Base-by-base conservation (phyloP, 2,113 vertebrate species). In the Phoenicopterus ruber region DNA sequence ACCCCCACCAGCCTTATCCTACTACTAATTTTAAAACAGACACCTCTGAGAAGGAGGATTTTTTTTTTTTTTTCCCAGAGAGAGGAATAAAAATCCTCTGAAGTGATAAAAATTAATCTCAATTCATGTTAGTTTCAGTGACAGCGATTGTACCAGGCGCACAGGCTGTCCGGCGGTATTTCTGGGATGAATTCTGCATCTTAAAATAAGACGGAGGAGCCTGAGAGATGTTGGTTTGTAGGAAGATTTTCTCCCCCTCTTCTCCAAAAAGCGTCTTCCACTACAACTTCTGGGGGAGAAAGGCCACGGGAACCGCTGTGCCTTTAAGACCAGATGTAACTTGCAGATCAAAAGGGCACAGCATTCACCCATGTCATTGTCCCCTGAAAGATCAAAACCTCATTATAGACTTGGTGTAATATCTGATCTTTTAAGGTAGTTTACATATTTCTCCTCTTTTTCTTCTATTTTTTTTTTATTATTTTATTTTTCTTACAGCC, bases 381-480 rank as follows among this genome's bases (percentile, higher is more conserved):
- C 96, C 96, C 96, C 88, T 84, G 96, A 72, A 97, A 98, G 97
- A 98, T 98, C 97, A 98, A 98, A 98, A 95, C 95, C 96, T 94
- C 86, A 67, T 97, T 95, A 93, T 82, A 84, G 90, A 96, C 95
- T 95, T 96, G 95, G 92, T 96, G 69, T 73, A 63, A 69, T 96
- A 90, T 91, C 96, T 96, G 34, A 19, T 95, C 86, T 97, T 94
- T 96, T 93, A 76, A 97, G 92, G 97, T 96, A 98, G 94, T 98
- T 98, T 98, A 97, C 97, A 94, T 98, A 97, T 98, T 98, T 98
- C 94, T 97, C 97, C 74, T 49, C 42, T 36, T 83, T 76, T 31
- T 26, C n/a, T n/a, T n/a, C n/a, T n/a, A n/a, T 59, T 18, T 16
- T 18, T 25, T 34, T 36, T 66, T 50, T 90, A 96, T 63, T 93